Evolutionary conservation across 1,140 invertebrate species (phyloP), one percentile per base, ranked within the genome.

Genomic region (Penaeus chinensis): DNA sequence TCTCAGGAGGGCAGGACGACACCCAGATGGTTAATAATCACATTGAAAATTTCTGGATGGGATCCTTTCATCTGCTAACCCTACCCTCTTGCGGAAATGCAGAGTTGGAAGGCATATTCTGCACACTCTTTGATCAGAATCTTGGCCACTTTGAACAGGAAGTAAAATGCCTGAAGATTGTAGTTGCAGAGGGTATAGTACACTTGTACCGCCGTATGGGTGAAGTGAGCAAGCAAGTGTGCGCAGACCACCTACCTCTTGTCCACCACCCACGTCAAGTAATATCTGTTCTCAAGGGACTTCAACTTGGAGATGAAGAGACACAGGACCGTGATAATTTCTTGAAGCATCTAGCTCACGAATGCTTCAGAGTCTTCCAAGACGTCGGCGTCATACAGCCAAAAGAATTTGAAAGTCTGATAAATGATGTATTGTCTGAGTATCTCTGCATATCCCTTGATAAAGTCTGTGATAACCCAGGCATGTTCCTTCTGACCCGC

Each of bases 241-340:
- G 80, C 60, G 80, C 74, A 10, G 86, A 87, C 60, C 80, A 87
- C 27, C 74, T 87, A 18, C 24, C 86, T 13, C 80, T 87, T 13
- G 54, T 87, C 32, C 80, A 83, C 42, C 86, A 87, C 27, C 86
- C 86, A 18, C 69, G 86, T n/a, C 86, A 87, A 37, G 78, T 87
- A 13, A 13, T 87, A 61, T 87, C 86, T 11, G 37, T 87, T 19
- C 24, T 87, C 5, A 87, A 83, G 32, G 86, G 86, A n/a, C 86
- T 87, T 42, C 86, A 87, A 27, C 62, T 87, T 18, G 86, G 63
- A 11, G 86, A 87, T 78, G 86, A 82, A 24, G 86, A 82, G 60
- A 87, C 86, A 11, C 86, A 87, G 47, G 86, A 87, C n/a, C 69
- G 86, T 60, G 86, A 87, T 79, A 87, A 87, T 69, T 87, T 87